A percentile compares a stretch with the other conserved stretches of the same genome.
Evolutionary conservation across 2,888 invertebrate genomes (phyloP).

Genomic region (Eretmocerus hayati): DNA sequence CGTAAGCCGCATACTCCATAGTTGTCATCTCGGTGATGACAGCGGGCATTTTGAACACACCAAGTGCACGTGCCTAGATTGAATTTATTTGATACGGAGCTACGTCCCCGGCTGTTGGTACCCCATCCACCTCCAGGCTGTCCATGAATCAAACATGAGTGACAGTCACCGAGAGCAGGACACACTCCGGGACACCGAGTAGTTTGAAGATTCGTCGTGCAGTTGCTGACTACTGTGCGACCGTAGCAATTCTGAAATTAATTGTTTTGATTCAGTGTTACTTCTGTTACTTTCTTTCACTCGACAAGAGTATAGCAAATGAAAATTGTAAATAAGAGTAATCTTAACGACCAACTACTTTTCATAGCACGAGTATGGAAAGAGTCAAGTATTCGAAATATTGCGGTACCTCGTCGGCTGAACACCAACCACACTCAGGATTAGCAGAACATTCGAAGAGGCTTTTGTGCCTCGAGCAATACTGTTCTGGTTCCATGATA

Average conservation of each 20-base stretch:
- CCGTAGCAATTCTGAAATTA: slow-evolving; percentile 60
- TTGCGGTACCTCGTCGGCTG: slow-evolving; percentile 59
- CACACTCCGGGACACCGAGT: slow-evolving; percentile 85
- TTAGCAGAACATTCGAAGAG: slow-evolving; percentile 79
- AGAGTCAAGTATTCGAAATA: no score
- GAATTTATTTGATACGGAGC: slow-evolving; percentile 68
- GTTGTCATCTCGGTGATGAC: slow-evolving; percentile 79
- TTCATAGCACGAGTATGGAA: neutral
- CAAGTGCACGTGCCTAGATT: slow-evolving; percentile 78
- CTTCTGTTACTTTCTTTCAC: no score
- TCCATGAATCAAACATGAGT: slow-evolving; percentile 80
- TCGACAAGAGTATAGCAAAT: no score
- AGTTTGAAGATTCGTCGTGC: slow-evolving; percentile 83
- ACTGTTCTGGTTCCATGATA: slow-evolving; percentile 64
- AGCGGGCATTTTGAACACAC: slow-evolving; percentile 89
- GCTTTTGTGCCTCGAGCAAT: slow-evolving; percentile 67
- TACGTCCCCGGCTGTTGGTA: slow-evolving; percentile 40
- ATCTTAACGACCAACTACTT: no score
- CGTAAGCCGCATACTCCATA: slow-evolving; percentile 72
- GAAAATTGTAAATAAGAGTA: no score
- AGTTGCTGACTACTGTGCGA: slow-evolving; percentile 78
- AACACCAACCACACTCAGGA: slow-evolving; percentile 93
- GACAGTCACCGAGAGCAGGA: slow-evolving; percentile 81
- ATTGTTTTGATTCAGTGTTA: neutral
- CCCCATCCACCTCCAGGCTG: slow-evolving; percentile 51